These are phyloP conservation scores for Cyprinodon variegatus DNA, from an alignment of 2,113 vertebrate genomes.

Conservation along the genomic window DNA sequence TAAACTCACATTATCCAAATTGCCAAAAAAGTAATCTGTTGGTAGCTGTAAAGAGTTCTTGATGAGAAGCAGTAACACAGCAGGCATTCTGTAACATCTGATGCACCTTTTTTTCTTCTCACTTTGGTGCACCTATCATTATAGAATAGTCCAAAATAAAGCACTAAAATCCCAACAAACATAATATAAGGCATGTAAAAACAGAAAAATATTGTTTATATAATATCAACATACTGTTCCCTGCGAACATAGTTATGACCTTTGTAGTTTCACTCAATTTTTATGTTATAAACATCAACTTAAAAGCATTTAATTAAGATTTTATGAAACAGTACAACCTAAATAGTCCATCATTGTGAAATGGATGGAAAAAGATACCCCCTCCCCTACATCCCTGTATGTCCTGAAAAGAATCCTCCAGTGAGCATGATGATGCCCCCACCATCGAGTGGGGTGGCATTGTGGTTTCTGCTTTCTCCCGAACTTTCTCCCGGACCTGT, in stretches of 20 bases:
- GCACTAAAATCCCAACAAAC: neutral
- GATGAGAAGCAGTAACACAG: conserved; percentile 25
- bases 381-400: no score
- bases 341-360: no score
- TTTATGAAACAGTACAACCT: no score
- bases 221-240: neutral
- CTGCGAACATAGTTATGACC: neutral
- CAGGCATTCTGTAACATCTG: conserved; percentile 17
- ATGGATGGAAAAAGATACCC: no score
- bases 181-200: neutral
- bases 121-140: neutral
- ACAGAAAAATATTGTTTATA: neutral
- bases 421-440: neutral
- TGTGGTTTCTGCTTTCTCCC: neutral
- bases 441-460: neutral
- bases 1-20: conserved; percentile 32
- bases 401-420: neutral
- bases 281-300: neutral
- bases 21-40: conserved; percentile 10
- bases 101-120: neutral
- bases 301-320: neutral
- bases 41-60: conserved; percentile 19
- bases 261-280: neutral
- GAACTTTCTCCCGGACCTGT: neutral
- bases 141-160: conserved; percentile 7